These are phyloP conservation scores for Morelia viridis DNA, from an alignment of 2,797 vertebrate genomes.

Conservation along the genomic window DNA sequence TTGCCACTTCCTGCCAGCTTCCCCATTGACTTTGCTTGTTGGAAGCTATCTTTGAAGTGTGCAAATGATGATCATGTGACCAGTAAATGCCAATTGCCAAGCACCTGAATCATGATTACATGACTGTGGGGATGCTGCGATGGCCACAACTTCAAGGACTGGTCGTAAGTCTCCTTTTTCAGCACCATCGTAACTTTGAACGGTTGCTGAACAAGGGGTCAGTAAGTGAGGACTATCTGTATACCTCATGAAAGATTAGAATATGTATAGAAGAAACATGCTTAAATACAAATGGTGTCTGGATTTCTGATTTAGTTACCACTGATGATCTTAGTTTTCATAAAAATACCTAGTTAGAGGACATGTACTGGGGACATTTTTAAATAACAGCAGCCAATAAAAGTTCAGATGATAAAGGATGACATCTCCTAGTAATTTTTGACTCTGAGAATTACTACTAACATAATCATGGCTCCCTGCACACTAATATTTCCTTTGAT, in stretches of 20 bases:
- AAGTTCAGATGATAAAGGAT: conserved; percentile 79
- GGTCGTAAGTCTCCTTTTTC: too few species aligned
- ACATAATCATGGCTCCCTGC: conserved; percentile 85
- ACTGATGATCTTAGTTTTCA: conserved; percentile 70
- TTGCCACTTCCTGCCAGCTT: neutral
- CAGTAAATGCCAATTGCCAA: neutral
- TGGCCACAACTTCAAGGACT: neutral
- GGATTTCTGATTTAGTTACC: conserved; percentile 71
- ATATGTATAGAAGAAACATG: conserved; percentile 45
- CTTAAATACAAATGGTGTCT: conserved; percentile 53
- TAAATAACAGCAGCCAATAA: conserved; percentile 82
- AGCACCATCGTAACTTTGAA: neutral
- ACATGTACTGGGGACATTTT: conserved; percentile 76
- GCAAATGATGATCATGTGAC: neutral
- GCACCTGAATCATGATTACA: neutral
- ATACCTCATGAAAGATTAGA: conserved; percentile 63
- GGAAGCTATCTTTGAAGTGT: neutral
- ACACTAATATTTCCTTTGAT: conserved; percentile 90
- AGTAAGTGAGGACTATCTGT: conserved; percentile 12
- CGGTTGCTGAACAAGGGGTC: neutral
- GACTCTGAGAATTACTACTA: conserved; percentile 79
- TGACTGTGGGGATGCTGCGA: neutral
- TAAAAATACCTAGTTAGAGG: conserved; percentile 76
- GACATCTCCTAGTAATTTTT: conserved; percentile 77
- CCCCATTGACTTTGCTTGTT: neutral